These are phyloP conservation scores for Saiga tatarica DNA, from an alignment of 2,113 vertebrate genomes.

Conservation along the genomic window DNA sequence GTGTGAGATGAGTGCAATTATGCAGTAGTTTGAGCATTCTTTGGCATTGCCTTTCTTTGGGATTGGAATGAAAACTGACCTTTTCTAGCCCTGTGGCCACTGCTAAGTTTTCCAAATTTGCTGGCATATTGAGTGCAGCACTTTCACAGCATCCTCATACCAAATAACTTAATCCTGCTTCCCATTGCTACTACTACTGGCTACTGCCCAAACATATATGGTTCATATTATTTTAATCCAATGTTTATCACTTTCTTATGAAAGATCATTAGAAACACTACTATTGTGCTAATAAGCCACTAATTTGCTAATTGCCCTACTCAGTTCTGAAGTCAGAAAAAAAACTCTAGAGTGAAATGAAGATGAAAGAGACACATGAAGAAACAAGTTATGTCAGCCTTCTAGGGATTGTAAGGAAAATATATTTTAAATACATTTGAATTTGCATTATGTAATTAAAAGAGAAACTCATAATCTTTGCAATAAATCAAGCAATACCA, in stretches of 20 bases:
- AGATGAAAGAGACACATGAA: not conserved
- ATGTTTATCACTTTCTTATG: not conserved
- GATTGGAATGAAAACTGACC: not conserved
- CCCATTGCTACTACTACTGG: not conserved
- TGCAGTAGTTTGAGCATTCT: not conserved
- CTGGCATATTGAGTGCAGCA: not conserved
- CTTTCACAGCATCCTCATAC: not conserved
- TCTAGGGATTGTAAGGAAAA: not conserved
- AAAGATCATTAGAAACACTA: not conserved
- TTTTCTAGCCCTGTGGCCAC: not conserved
- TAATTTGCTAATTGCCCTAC: not conserved
- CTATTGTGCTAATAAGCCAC: not conserved
- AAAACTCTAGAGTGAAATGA: not conserved
- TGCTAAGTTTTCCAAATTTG: not conserved
- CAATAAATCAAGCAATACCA: not conserved
- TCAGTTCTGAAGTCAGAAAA: not conserved
- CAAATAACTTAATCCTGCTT: not conserved
- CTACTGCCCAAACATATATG: not conserved
- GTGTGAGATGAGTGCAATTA: not conserved
- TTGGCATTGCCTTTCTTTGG: not conserved
- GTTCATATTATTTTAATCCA: not conserved
- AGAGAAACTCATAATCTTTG: not conserved
- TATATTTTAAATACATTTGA: not conserved
- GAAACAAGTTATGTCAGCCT: not conserved
- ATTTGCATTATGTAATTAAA: not conserved